Conservation (phyloP, 2,113 vertebrate genomes). For the Rynchops niger region DNA sequence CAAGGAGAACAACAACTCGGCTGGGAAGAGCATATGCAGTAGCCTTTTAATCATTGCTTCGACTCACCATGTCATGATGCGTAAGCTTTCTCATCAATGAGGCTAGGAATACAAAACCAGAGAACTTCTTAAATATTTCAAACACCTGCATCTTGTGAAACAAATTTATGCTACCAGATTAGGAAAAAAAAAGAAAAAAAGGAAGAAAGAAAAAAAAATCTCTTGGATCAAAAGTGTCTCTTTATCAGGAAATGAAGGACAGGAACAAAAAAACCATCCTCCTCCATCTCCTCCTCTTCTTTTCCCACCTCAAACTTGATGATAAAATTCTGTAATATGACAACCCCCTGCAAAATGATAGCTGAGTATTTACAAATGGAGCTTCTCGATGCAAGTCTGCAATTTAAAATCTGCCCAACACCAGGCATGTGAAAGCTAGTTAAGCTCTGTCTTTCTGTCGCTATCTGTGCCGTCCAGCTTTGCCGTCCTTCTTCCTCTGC, state of each 20-base stretch:
- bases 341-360: neutral
- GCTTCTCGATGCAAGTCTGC: neutral
- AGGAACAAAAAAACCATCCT: slow-evolving; percentile 56
- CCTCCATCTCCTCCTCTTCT: slow-evolving; percentile 55
- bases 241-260: slow-evolving; percentile 55
- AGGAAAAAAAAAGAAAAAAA: neutral
- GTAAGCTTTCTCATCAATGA: slow-evolving; percentile 52
- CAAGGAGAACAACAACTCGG: slow-evolving; percentile 38
- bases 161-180: slow-evolving; percentile 17
- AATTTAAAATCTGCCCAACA: neutral
- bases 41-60: slow-evolving; percentile 57
- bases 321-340: slow-evolving; percentile 31
- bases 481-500: neutral
- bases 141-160: slow-evolving; percentile 50
- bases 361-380: neutral
- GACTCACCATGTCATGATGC: slow-evolving; percentile 15
- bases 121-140: slow-evolving; percentile 34
- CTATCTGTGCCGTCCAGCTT: neutral
- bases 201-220: neutral
- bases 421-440: neutral
- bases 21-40: slow-evolving; percentile 48
- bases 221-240: slow-evolving; percentile 38
- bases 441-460: neutral
- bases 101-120: slow-evolving; percentile 18
- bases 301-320: slow-evolving; percentile 46